Conservation (phyloP, 2,888 invertebrate species). For the Hoplodrina ambigua region DNA sequence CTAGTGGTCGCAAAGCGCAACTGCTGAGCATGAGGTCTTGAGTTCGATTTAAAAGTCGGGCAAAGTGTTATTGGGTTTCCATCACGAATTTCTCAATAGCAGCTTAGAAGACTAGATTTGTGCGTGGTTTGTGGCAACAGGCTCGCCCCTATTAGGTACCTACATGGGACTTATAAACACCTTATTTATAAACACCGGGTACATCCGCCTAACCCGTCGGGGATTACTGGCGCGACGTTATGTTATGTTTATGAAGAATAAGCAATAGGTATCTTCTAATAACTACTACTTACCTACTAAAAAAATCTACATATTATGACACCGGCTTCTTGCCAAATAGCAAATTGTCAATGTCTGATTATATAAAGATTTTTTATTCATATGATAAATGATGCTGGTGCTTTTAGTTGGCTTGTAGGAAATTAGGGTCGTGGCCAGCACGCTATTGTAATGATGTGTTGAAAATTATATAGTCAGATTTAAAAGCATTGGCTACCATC, state of each 20-base stretch:
- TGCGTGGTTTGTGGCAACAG: too few species aligned
- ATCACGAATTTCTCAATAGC: too few species aligned
- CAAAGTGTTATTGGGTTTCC: too few species aligned
- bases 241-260: not conserved
- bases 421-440: slow-evolving; percentile 34
- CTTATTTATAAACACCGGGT: too few species aligned
- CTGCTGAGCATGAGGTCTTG: too few species aligned
- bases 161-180: too few species aligned
- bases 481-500: not conserved
- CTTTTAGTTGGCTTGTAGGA: slow-evolving; percentile 13
- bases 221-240: too few species aligned
- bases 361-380: slow-evolving; percentile 10
- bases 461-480: slow-evolving; percentile 24
- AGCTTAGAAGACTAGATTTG: too few species aligned
- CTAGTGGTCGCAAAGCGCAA: too few species aligned
- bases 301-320: slow-evolving; percentile 14
- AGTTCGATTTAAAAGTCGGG: too few species aligned
- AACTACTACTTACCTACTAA: not conserved
- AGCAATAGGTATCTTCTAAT: not conserved
- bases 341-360: slow-evolving; percentile 45
- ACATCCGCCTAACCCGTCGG: too few species aligned
- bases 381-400: slow-evolving; percentile 33
- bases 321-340: slow-evolving; percentile 32
- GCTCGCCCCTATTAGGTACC: too few species aligned
- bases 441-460: slow-evolving; percentile 31